Evolutionary conservation across 2,888 invertebrate genomes (phyloP).

Genomic region (Callinectes sapidus): DNA sequence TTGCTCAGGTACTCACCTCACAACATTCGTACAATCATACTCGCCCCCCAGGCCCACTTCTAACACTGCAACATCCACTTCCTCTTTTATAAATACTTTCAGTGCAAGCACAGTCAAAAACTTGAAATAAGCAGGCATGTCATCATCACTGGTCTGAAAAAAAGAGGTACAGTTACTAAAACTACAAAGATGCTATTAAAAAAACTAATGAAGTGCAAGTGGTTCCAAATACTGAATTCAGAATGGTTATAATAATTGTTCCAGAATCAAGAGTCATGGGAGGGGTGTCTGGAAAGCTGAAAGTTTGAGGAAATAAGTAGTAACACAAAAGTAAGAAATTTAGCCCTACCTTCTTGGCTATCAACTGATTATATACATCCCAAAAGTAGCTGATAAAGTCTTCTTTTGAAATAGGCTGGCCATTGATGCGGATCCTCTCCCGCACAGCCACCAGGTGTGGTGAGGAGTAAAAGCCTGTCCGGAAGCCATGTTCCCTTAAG

Average conservation of each 20-base stretch:
- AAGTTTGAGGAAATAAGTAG: neutral
- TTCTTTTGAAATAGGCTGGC: conserved; percentile 84
- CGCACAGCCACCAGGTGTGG: conserved; percentile 94
- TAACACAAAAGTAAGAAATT: neutral
- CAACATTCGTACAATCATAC: conserved; percentile 94
- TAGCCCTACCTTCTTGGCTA: conserved; percentile 77
- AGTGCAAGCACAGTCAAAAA: conserved; percentile 95
- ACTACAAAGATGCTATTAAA: too few species aligned
- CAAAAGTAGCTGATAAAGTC: conserved; percentile 89
- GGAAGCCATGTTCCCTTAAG: conserved; percentile 87
- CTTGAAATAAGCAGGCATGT: conserved; percentile 95
- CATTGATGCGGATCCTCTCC: conserved; percentile 93
- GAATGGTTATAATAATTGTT: neutral
- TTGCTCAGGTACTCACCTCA: conserved; percentile 80
- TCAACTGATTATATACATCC: conserved; percentile 83
- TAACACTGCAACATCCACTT: conserved; percentile 92
- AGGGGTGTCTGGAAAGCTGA: neutral
- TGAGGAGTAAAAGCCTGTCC: conserved; percentile 96
- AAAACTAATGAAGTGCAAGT: neutral
- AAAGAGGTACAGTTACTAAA: neutral
- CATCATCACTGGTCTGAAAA: conserved; percentile 79
- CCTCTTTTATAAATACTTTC: conserved; percentile 87
- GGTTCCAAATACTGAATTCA: neutral
- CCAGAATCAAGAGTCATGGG: neutral
- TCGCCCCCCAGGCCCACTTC: conserved; percentile 99